Percentiles rank a stretch among this genome's conserved stretches.
Evolutionary conservation across 2,888 invertebrate genomes (phyloP).

Genomic region (Andrena praecox): DNA sequence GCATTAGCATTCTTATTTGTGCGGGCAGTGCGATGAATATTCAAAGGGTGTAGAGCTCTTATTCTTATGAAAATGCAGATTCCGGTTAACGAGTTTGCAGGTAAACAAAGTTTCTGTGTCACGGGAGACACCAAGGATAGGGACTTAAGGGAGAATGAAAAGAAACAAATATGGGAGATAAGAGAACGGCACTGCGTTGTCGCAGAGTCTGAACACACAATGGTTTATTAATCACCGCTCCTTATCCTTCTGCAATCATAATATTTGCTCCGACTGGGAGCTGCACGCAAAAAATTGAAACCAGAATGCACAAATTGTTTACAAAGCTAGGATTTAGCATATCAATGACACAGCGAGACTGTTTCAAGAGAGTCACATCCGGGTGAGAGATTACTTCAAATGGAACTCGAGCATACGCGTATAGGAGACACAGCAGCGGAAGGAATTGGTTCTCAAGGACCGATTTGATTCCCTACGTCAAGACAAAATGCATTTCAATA

Average conservation of each 20-base stretch:
- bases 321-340: not conserved
- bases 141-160: not conserved
- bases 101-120: not conserved
- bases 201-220: not conserved
- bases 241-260: slow-evolving; percentile 24
- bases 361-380: not conserved
- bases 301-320: not conserved
- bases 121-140: not conserved
- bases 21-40: not conserved
- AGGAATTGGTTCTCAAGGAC: slow-evolving; percentile 1
- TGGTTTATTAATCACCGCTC: slow-evolving; percentile 15
- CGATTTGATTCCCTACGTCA: not conserved
- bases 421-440: not conserved
- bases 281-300: not conserved
- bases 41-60: not conserved
- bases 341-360: too few relatives aligned
- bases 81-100: too few relatives aligned
- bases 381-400: too few relatives aligned
- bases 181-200: slow-evolving; percentile 2
- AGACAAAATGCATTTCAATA: slow-evolving; percentile 5
- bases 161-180: not conserved
- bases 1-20: not conserved
- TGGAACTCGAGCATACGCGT: too few relatives aligned
- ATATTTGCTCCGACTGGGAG: slow-evolving; percentile 20
- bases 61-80: not conserved